These are phyloP conservation scores for Sarcophaga bullata DNA, from an alignment of 1,140 invertebrate species.

Conservation along the genomic window DNA sequence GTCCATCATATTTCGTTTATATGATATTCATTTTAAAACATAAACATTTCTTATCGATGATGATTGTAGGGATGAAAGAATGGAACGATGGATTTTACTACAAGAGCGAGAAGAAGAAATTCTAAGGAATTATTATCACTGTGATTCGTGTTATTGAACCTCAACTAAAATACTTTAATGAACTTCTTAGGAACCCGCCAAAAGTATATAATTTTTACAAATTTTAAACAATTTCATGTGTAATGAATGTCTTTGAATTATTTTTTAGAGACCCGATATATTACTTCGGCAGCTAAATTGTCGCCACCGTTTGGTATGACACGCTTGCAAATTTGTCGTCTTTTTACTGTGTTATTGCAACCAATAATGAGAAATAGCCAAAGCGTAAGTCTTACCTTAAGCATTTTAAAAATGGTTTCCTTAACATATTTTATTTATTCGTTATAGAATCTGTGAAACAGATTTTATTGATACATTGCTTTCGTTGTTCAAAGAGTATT, in stretches of 20 bases:
- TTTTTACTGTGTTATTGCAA: constrained; percentile 77
- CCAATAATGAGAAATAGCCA: constrained; percentile 71
- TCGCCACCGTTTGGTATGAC: constrained; percentile 81
- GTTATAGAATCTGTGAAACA: constrained; percentile 58
- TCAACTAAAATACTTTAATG: constrained; percentile 77
- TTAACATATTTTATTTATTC: not conserved
- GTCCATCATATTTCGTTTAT: constrained; percentile 44
- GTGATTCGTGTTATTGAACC: constrained; percentile 74
- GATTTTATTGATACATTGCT: constrained; percentile 69
- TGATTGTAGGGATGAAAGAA: constrained; percentile 58
- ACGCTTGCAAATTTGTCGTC: constrained; percentile 78
- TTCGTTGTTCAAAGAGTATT: constrained; percentile 86
- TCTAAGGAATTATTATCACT: constrained; percentile 69
- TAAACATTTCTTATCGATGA: constrained; percentile 62
- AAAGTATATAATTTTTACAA: constrained; percentile 68
- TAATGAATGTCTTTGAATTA: not conserved
- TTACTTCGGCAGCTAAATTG: constrained; percentile 65
- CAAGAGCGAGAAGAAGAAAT: constrained; percentile 66
- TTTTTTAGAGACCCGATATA: constrained; percentile 54
- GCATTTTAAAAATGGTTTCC: not conserved
- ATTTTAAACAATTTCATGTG: too few relatives aligned
- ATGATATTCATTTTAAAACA: not conserved
- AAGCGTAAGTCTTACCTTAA: constrained; percentile 58
- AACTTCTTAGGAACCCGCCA: constrained; percentile 78
- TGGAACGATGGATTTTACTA: constrained; percentile 56